Evolutionary conservation across 1,140 invertebrate genomes (phyloP), one percentile per base, ranked within the genome.

Genomic region (Gryllus bimaculatus): DNA sequence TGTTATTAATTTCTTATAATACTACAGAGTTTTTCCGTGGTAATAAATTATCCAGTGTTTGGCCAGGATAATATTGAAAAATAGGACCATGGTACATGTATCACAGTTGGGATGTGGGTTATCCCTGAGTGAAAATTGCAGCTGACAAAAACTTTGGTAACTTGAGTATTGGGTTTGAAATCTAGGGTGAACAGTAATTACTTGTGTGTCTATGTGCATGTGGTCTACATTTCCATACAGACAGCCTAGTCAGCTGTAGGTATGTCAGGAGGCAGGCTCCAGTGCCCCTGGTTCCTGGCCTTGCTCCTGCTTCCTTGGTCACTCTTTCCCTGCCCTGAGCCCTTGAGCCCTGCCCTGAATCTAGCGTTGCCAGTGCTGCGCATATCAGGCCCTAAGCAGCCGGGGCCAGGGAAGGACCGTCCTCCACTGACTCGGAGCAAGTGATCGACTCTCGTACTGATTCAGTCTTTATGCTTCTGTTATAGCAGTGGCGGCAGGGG

Each of bases 401-500:
- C 54, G 18, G 54, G 54, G 54, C 54, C 54, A 66, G 54, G 54
- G 54, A 66, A 66, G 54, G 54, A 66, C 54, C 18, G 54, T 18
- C 54, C 54, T 66, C 54, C 54, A 13, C 54, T 66, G 54, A 66
- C 54, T 66, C 54, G 54, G 54, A 66, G 54, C 54, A 66, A 66
- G 54, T 66, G 54, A 66, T 66, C 54, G 54, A 66, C 54, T 66
- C 76, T 74, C 78, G 21, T 80, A 80, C 79, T 80, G 79, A 80
- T 80, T 80, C 79, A 80, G 86, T 87, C 86, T 87, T 85, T 87
- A 86, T 92, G 90, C 88, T 89, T 92, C 92, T 93, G 90, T 93
- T 93, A 92, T 93, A 93, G 92, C 92, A 90, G 90, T 90, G 92
- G 92, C 91, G 91, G 92, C 91, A 90, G 90, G 89, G 92, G 92